Evolutionary conservation across 2,113 vertebrate genomes (phyloP), one percentile per base, ranked within the genome.

Genomic region (Zosterops hypoxanthus): DNA sequence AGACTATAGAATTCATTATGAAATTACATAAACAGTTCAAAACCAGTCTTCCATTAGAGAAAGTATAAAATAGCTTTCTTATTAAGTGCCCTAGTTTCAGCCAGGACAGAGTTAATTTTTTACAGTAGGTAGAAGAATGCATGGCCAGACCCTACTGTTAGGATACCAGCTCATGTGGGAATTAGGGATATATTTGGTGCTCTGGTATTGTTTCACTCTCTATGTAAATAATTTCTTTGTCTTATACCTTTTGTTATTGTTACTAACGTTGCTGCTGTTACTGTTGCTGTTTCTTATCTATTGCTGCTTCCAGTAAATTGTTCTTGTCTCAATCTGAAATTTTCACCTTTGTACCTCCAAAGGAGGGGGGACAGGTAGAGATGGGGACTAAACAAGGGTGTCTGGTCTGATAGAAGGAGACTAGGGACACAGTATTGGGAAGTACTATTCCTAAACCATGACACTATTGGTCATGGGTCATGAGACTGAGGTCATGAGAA

Each of bases 151-250:
- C 33, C 14, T 18, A 12, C 42, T 34, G 17, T 36, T 42, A 25
- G 17, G 26, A 11, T 21, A 50, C 21, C 14, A 36, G 25, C 31
- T 86, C 36, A 13, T 31, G 12, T 41, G 16, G 34, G 34, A 24
- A 6, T 29, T 57, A 29, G 12, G 12, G n/a, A 56, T 15, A 33
- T 47, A 39, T 12, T 39, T 47, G 23, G 19, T 47, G 18, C 9
- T 68, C 1, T 0, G 0, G 5, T 26, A 22, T 50, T 22, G 36
- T 42, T 66, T 57, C 11, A 11, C 31, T 68, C 44, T 44, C 21
- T 21, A 12, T 6, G 8, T 31, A 59, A 60, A 33, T 50, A 22
- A 18, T 76, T 76, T 52, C 17, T 36, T 86, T 52, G 21, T 26
- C 46, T 50, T 52, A 22, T 1, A 26, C 5, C 9, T 44, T 31